Evolutionary conservation across 2,113 vertebrate species (phyloP), one percentile per base, ranked within the genome.

Genomic region (Sinocyclocheilus maitianheensis): DNA sequence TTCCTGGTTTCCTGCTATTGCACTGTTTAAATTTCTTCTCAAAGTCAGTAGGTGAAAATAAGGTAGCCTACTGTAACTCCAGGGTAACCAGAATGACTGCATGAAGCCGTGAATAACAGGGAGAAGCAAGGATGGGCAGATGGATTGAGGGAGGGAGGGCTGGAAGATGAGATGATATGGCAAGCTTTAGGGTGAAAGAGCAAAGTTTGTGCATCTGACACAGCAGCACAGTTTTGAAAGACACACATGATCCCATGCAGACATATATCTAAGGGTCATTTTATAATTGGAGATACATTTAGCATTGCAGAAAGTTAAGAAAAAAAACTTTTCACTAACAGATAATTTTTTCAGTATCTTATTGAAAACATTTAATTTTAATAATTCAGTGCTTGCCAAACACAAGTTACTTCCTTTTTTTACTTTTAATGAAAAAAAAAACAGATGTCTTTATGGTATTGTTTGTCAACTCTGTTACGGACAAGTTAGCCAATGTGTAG

Each of bases 91-190:
- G 5, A 51, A 48, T 58, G 22, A 9, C 84, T 80, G 48, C 40
- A 85, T 77, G 63, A 79, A 71, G 46, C 48, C 24, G 34, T 6
- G 71, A 88, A 74, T 63, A 81, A 55, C 62, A 22, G 16, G 76
- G 65, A 37, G 74, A 77, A 77, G 84, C 76, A 48, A 75, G 60
- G 81, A 86, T 85, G 60, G 51, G 55, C 85, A 82, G 55, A 48
- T 72, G 72, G 76, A 26, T 46, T 60, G 37, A 81, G 74, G 75
- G 24, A 81, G 34, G 37, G 72, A 65, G 78, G 69, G 40, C 62
- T 37, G 22, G 51, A 89, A 40, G 60, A 72, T 40, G 8, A 24
- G 60, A 81, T 69, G 72, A 87, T 82, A 24, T 83, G 84, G 67
- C 78, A 88, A 69, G 22, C 20, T 62, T 79, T 34, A 40, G 53